Evolutionary conservation across 1,140 invertebrate genomes (phyloP).

Genomic region (Charaxes varanes): DNA sequence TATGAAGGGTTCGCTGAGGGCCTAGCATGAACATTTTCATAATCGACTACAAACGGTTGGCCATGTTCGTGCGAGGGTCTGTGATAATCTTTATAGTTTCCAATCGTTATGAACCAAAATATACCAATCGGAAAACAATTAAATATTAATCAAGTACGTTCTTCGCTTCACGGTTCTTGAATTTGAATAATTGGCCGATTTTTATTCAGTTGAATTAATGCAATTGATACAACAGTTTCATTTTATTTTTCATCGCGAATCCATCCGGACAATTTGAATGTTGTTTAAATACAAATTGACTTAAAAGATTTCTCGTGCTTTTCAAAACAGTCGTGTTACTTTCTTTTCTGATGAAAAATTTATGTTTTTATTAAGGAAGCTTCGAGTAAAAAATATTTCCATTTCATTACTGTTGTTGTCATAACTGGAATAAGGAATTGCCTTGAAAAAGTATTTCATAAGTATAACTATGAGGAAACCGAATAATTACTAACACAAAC

Average conservation of each 20-base stretch:
- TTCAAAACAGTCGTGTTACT: no score
- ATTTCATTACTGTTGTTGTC: no score
- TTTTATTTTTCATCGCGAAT: slow-evolving; percentile 35
- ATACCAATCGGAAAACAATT: slow-evolving; percentile 45
- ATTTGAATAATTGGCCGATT: slow-evolving; percentile 73
- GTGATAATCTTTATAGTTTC: no score
- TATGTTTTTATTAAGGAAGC: not conserved
- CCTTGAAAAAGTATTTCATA: no score
- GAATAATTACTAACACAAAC: no score
- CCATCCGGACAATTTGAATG: slow-evolving; percentile 11
- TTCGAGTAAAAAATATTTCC: not conserved
- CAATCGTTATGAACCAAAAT: slow-evolving; percentile 26
- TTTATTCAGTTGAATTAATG: slow-evolving; percentile 70
- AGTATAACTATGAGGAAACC: no score
- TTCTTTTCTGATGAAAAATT: not conserved
- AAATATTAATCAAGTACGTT: slow-evolving; percentile 65
- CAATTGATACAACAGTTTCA: slow-evolving; percentile 58
- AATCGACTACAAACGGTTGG: no score
- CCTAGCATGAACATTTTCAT: no score
- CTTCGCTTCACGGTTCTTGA: slow-evolving; percentile 51
- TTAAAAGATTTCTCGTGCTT: slow-evolving; percentile 1
- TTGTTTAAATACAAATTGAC: slow-evolving; percentile 4
- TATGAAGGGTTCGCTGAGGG: no score
- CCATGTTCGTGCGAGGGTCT: no score
- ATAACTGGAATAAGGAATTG: no score